Base-by-base conservation (phyloP, 2,113 vertebrate genomes). In the Carlito syrichta region DNA sequence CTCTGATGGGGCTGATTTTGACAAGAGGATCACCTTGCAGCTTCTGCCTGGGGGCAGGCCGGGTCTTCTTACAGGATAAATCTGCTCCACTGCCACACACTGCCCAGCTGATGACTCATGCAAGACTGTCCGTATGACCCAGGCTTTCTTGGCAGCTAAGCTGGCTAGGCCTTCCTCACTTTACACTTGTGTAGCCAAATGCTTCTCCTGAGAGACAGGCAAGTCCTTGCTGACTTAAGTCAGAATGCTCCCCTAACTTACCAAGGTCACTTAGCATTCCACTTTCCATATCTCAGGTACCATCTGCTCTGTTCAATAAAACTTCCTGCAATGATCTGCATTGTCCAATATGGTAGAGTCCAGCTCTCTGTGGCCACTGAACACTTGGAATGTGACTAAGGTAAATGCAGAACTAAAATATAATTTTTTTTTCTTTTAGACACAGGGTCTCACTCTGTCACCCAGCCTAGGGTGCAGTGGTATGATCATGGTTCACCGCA, bases 201-300 rank as follows among this genome's bases (percentile, higher is more conserved):
- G 7, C 56, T 86, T 88, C 92, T 76, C 62, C 23, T 88, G 54
- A 40, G 77, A 82, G 78, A 52, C 17, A 79, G 81, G 3, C 25
- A 43, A 38, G 48, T 25, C 25, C 66, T 84, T 32, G 13, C 5
- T 0, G 25, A 54, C 43, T 68, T 66, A 11, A 25, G 40, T 23
- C 81, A 60, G 68, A 83, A 87, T 38, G 35, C 38, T 82, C 9
- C 81, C 60, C 79, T 62, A 12, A 78, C 14, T 52, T n/a, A 66
- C 52, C 13, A 6, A 17, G 50, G 66, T 56, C 86, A 81, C 48
- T 81, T 5, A 23, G 25, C 40, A 73, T 54, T 77, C 50, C 30
- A 88, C 17, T 12, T 54, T 50, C 43, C 63, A 52, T 7, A 52
- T 13, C 52, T 52, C 17, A 11, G 5, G 1, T 74, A 38, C 19